phyloP scores from a whole-genome alignment of 2,888 invertebrate species.

The Oxystoma pomonae region DNA sequence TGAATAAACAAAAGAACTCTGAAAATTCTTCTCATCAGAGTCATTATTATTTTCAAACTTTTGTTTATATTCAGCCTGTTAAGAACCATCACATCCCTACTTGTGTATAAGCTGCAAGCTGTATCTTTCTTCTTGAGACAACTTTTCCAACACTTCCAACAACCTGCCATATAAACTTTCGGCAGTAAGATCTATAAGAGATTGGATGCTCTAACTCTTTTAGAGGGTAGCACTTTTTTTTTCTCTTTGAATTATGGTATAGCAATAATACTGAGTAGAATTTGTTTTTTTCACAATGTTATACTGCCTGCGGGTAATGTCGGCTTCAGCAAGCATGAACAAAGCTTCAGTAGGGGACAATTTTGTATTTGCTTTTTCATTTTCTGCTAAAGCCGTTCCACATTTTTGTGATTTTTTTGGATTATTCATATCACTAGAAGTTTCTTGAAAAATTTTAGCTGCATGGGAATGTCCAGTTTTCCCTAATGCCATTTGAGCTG shows the following conservation, averaged over 20 bases:
- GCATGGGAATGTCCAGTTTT: neutral
- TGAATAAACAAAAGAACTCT: slow-evolving; percentile 3
- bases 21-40: neutral
- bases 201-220: slow-evolving; percentile 10
- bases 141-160: neutral
- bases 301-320: neutral
- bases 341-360: neutral
- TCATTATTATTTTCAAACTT: slow-evolving; percentile 2
- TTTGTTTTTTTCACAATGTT: neutral
- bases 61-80: slow-evolving; percentile 3
- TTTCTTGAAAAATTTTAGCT: slow-evolving; percentile 2
- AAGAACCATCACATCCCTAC: slow-evolving; percentile 4
- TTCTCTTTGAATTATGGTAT: neutral
- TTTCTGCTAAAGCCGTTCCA: neutral
- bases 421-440: neutral
- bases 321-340: neutral
- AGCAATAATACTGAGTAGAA: neutral
- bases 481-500: slow-evolving; percentile 4
- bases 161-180: neutral
- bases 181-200: slow-evolving; percentile 11
- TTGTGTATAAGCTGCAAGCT: slow-evolving; percentile 7
- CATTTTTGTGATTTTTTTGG: neutral
- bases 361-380: neutral
- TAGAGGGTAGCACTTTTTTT: slow-evolving; percentile 1
- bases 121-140: neutral